phyloP scores from a whole-genome alignment of 2,113 vertebrate species.

The Tauraco erythrolophus region DNA sequence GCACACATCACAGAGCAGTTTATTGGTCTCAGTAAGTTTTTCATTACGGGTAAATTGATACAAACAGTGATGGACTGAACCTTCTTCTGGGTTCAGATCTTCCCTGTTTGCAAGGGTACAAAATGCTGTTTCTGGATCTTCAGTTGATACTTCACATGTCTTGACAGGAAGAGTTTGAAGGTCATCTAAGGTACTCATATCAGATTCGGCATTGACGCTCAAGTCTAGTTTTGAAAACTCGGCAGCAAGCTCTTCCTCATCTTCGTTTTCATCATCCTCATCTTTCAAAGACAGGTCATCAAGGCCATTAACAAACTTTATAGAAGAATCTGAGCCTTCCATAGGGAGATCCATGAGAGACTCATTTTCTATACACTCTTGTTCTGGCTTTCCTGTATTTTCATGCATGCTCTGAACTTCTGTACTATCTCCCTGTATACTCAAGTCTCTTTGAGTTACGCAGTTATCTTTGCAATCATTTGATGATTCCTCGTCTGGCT shows the following conservation, averaged over 20 bases:
- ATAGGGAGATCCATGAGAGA: neutral
- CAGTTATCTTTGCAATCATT: neutral
- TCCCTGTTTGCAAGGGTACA: constrained; percentile 82
- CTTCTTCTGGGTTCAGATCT: constrained; percentile 79
- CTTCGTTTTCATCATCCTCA: constrained; percentile 28
- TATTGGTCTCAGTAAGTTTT: constrained; percentile 88
- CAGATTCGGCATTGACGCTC: constrained; percentile 64
- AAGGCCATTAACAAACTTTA: constrained; percentile 34
- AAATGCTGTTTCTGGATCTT: constrained; percentile 89
- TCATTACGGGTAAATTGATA: constrained; percentile 94
- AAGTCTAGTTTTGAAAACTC: constrained; percentile 80
- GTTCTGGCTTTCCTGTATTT: constrained; percentile 17
- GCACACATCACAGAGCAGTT: constrained; percentile 91
- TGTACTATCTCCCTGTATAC: neutral
- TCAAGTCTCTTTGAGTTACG: constrained; percentile 31
- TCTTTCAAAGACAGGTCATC: constrained; percentile 27
- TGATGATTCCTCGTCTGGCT: constrained; percentile 41
- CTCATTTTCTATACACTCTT: neutral
- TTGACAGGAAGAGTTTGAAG: constrained; percentile 56
- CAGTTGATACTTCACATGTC: constrained; percentile 79
- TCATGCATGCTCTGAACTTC: constrained; percentile 26
- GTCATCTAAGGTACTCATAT: constrained; percentile 45
- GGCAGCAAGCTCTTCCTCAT: constrained; percentile 66
- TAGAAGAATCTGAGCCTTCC: neutral
- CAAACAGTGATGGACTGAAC: constrained; percentile 88